Base-by-base conservation (phyloP, 2,888 invertebrate genomes). In the Scaptodrosophila latifasciaeformis region DNA sequence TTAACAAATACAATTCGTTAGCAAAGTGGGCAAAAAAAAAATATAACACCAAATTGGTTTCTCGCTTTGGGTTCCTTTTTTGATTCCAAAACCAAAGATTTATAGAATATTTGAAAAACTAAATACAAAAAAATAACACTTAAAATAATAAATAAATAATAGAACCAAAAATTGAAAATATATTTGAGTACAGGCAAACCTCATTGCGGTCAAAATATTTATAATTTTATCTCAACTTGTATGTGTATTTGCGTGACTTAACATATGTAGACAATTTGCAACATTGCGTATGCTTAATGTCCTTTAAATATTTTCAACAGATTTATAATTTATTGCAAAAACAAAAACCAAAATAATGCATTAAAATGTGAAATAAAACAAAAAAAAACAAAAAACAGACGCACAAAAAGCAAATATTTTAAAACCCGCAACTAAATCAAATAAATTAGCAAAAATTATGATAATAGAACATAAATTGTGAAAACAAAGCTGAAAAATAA, bases 121-220 rank as follows among this genome's bases (percentile, higher is more conserved):
- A n/a, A n/a, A n/a, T n/a, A n/a, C n/a, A n/a, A n/a, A n/a, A n/a
- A n/a, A n/a, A n/a, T n/a, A n/a, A n/a, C n/a, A n/a, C n/a, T n/a
- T n/a, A n/a, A n/a, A n/a, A n/a, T n/a, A n/a, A n/a, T n/a, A n/a
- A n/a, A n/a, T n/a, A n/a, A 24, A 24, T 24, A 3, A 24, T 7
- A 24, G 7, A 24, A 24, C 24, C 24, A 24, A 24, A 24, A 7
- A 3, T 7, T 7, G 24, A 24, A 24, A 24, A n/a, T 5, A 15
- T 5, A 35, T 35, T 13, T 13, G n/a, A n/a, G 12, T 13, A 6
- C 12, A 31, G 13, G 35, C 49, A 65, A 75, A 75, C 70, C 64
- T 70, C 68, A 79, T 66, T 75, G 79, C 51, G 75, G 75, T 75
- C 80, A 66, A 76, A 70, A 76, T 79, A 75, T 79, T 70, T 79